Evolutionary conservation across 2,113 vertebrate genomes (phyloP).

Genomic region (Blennius ocellaris): DNA sequence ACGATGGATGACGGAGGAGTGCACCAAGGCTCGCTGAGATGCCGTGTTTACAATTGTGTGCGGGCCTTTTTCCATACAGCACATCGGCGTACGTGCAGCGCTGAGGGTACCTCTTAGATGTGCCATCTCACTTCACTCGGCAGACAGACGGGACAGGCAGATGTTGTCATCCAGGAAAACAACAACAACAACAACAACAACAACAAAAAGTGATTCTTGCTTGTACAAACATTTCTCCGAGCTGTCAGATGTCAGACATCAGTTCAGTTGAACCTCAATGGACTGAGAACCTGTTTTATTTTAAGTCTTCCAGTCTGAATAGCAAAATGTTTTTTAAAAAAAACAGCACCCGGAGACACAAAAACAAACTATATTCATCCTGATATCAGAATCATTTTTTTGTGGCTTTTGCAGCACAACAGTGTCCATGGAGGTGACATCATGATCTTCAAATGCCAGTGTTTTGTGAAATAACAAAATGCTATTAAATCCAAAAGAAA

Average conservation of each 20-base stretch:
- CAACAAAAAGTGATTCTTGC: conserved; percentile 42
- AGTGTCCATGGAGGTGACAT: no score
- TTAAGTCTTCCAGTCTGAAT: conserved; percentile 14
- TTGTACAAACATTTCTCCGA: conserved; percentile 42
- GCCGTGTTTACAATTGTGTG: not conserved
- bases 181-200: not conserved
- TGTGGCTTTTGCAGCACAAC: not conserved
- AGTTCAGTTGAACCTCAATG: conserved; percentile 38
- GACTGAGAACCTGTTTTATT: conserved; percentile 24
- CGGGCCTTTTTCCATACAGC: not conserved
- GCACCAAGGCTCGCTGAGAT: conserved; percentile 28
- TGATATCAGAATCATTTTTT: not conserved
- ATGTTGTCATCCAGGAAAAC: conserved; percentile 47
- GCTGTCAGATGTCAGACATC: conserved; percentile 44
- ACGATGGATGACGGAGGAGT: conserved; percentile 7
- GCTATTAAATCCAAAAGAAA: no score
- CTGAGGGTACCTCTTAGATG: conserved; percentile 24
- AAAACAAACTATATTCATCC: not conserved
- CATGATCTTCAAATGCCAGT: no score
- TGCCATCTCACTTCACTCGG: conserved; percentile 23
- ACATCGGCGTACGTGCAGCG: not conserved
- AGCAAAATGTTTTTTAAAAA: not conserved
- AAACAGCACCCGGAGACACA: conserved; percentile 6
- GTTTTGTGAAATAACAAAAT: no score
- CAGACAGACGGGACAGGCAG: conserved; percentile 21